Evolutionary conservation across 2,797 vertebrate species (phyloP), one percentile per base, ranked within the genome.

Genomic region (Sardinella longiceps): DNA sequence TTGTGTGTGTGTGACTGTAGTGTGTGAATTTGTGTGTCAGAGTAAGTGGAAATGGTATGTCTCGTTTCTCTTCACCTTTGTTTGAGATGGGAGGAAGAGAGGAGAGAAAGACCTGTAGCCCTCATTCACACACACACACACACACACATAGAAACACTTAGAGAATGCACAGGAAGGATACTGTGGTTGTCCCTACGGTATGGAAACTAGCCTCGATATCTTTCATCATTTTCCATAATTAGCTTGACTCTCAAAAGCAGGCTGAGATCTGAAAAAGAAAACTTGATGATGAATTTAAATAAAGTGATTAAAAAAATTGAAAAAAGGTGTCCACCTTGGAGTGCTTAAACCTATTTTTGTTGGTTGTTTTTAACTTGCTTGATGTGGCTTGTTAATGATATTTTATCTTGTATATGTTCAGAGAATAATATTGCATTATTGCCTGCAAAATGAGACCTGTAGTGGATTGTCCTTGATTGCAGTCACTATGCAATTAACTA

Each of bases 201-300:
- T 95, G 94, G 93, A 95, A 94, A 94, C 91, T 90, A 92, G 93
- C 91, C 90, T 92, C 89, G 90, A 91, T 91, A 91, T 93, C 90
- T 93, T 93, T 93, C 91, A 95, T 94, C 90, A 92, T 91, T 93
- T 94, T 95, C 92, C 93, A 94, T 93, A 94, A 94, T 92, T 93
- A 92, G 84, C 81, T 77, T 87, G 85, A 86, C 84, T 81, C 87
- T 91, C 66, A 90, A 91, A 90, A 90, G 91, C 90, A 91, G 90
- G 82, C 18, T 77, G 33, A 77, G 39, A 43, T 18, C 70, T 77
- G 14, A 30, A 66, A 28, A 77, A 77, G 10, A 18, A 63, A 23
- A 39, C 37, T 18, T 43, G 0, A 77, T n/a, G 33, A 11, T 77
- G 33, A 77, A 39, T 18, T 23, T 77, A 43, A 77, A 77, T 20